Percentiles rank a stretch among this genome's conserved stretches.
Evolutionary conservation across 2,797 vertebrate species (phyloP).

Genomic region (Eospalax fontanierii): DNA sequence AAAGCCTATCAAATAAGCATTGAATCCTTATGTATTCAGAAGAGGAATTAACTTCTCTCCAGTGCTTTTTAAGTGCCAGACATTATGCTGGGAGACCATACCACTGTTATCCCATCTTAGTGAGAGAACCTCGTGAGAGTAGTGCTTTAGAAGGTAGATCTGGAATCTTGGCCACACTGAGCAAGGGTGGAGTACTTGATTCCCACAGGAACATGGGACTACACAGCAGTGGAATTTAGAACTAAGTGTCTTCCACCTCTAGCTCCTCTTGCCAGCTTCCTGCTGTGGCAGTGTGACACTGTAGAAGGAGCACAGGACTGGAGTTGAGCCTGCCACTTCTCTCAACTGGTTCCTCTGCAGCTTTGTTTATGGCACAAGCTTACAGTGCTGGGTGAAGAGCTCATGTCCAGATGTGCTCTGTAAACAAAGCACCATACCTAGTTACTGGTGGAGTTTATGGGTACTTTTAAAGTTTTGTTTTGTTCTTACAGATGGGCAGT

Average conservation of each 20-base stretch:
- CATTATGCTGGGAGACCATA: neutral
- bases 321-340: neutral
- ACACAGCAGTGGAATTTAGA: neutral
- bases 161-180: neutral
- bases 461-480: neutral
- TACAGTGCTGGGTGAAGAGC: accelerated
- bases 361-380: neutral
- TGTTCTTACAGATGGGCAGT: neutral
- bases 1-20: neutral
- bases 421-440: neutral
- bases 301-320: neutral
- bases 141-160: neutral
- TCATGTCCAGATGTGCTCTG: neutral
- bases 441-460: neutral
- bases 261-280: neutral
- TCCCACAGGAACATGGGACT: neutral
- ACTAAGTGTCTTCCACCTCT: neutral
- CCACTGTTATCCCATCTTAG: neutral
- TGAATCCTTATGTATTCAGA: neutral
- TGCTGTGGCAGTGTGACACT: accelerated
- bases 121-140: neutral
- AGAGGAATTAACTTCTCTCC: neutral
- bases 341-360: neutral
- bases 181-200: neutral
- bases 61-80: neutral